Conservation (phyloP, 2,888 invertebrate species). For the Agriopis aurantiaria region DNA sequence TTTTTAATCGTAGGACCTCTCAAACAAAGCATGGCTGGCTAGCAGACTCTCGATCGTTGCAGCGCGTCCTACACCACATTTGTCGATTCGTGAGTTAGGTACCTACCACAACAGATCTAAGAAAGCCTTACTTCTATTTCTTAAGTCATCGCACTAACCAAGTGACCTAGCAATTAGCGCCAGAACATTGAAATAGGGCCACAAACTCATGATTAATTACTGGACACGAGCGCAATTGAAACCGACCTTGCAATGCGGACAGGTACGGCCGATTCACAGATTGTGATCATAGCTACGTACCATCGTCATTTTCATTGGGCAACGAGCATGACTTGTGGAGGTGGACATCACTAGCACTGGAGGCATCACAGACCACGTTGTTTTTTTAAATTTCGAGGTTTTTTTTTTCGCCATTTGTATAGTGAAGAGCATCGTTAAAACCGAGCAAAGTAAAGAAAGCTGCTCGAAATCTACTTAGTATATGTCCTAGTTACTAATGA, state of each 20-base stretch:
- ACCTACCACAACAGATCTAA: no score
- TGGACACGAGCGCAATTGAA: slow-evolving; percentile 69
- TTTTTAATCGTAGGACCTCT: no score
- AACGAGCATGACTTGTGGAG: slow-evolving; percentile 15
- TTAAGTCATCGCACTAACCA: slow-evolving; percentile 12
- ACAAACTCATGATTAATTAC: slow-evolving; percentile 71
- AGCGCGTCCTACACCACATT: no score
- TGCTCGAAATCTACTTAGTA: no score
- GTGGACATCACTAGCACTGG: slow-evolving; percentile 6
- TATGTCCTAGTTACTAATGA: no score
- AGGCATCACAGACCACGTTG: no score
- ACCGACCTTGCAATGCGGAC: slow-evolving; percentile 64
- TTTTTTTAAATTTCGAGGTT: no score
- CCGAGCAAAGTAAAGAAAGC: not conserved
- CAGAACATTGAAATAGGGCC: slow-evolving; percentile 46
- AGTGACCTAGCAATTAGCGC: slow-evolving; percentile 26
- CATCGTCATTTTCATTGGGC: slow-evolving; percentile 21
- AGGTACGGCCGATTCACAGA: slow-evolving; percentile 41
- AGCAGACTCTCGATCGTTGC: no score
- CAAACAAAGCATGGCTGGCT: no score
- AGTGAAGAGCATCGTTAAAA: not conserved
- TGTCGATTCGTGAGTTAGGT: no score
- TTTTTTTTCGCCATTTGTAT: no score
- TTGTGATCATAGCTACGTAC: slow-evolving; percentile 26
- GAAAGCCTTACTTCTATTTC: not conserved